Base-by-base conservation (phyloP, 2,888 invertebrate genomes). In the Limnephilus lunatus region DNA sequence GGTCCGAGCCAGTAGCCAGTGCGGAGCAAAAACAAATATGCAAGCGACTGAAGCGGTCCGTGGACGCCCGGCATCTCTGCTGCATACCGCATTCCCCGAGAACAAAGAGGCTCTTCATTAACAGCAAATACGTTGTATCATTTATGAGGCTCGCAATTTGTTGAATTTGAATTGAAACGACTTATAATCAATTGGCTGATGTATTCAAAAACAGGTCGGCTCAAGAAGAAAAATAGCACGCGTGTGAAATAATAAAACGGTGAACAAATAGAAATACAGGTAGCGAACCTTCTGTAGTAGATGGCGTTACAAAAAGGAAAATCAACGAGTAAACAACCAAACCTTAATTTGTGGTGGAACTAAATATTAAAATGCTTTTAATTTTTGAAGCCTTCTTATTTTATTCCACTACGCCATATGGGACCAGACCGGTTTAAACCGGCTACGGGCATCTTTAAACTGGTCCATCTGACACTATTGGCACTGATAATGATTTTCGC, bases 1-100 rank as follows among this genome's bases (percentile, higher is more conserved):
- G 48, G 86, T 9, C n/a, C n/a, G 86, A 48, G 30, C 48, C 86
- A 44, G 86, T 44, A 3, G 85, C 19, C 53, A 53, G 53, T 53
- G 68, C 30, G 81, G 88, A 25, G 80, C 88, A 89, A 89, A 89
- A 89, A 89, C 30, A 87, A 87, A 87, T 89, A 89, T 35, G 88
- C 81, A n/a, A 39, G 44, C 86, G 48, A 15, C 30, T 25, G 85
- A 85, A 68, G 68, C 88, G 88, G 31, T 31, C 88, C 80, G 88
- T 35, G 88, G 35, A 85, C 44, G 88, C 80, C 68, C 35, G 68
- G 11, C 31, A 89, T 89, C 39, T 25, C n/a, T n/a, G 35, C 80
- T 25, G 81, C 87, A 31, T 32, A 32, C 88, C 68, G 25, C 88
- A 89, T 89, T 89, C 88, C 81, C 25, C 35, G 9, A 31, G 81